Evolutionary conservation across 2,113 vertebrate genomes (phyloP), one percentile per base, ranked within the genome.

Genomic region (Alethe castanea): DNA sequence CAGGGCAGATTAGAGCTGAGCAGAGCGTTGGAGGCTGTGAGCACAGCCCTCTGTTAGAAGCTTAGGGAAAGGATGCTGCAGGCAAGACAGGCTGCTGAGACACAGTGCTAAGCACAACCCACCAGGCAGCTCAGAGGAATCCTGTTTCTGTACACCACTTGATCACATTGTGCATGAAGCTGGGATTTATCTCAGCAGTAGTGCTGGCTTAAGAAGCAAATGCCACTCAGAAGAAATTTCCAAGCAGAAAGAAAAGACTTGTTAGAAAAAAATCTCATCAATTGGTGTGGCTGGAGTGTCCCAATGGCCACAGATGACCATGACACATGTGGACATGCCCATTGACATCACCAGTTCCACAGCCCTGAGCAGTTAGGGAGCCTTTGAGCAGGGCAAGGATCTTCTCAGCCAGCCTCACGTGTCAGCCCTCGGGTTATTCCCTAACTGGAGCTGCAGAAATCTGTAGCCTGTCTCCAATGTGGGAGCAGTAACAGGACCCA

Each of bases 101-200:
- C 91, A 89, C 11, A 2, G 61, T 22, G 66, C 86, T 74, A 56
- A 96, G 94, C 70, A 77, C 71, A 88, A 35, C 54, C 81, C 90
- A 82, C 42, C 86, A 86, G 74, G 81, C 89, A 85, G 91, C 94
- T 90, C 12, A 3, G 74, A 92, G 81, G 73, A 94, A 95, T 88
- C 84, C 91, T 82, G 78, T 85, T 95, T 85, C 81, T 70, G 45
- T 65, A 74, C 78, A 79, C 66, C 2, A 8, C 86, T 69, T 82
- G 78, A 94, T 96, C 85, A 35, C 81, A 36, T 90, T 96, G 88
- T 92, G 95, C 86, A 86, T 64, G 66, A 82, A 92, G 81, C 87
- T 65, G 59, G 81, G 88, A 57, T 88, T 95, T 94, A 91, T 91
- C 89, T 95, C 25, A 0, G 93, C 1, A 2, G 50, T 2, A 0